These are phyloP conservation scores for Formica aserva DNA, from an alignment of 2,888 invertebrate genomes.

Conservation along the genomic window DNA sequence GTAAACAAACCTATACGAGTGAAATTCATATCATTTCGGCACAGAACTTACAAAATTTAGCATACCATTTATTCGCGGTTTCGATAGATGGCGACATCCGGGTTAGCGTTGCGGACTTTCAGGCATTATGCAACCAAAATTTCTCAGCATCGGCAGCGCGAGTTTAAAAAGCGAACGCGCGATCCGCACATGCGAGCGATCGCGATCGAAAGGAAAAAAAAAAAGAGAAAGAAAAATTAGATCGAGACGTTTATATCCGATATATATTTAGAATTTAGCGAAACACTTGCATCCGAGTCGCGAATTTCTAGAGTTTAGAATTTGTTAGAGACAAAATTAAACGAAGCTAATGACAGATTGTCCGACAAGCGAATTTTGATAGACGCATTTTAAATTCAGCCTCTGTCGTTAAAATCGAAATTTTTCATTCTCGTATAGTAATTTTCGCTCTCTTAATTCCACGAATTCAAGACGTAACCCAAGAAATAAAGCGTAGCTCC, in stretches of 20 bases:
- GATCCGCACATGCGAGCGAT: conserved; percentile 61
- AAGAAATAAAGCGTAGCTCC: neutral
- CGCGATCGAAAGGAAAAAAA: conserved; percentile 64
- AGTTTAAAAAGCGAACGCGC: conserved; percentile 21
- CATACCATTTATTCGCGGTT: conserved; percentile 58
- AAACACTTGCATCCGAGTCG: neutral
- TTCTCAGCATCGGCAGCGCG: conserved; percentile 44
- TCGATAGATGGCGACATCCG: conserved; percentile 70
- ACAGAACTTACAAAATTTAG: conserved; percentile 57
- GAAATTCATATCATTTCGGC: conserved; percentile 60
- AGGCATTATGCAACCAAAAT: conserved; percentile 67
- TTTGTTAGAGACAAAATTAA: neutral
- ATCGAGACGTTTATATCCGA: neutral
- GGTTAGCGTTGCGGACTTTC: conserved; percentile 59
- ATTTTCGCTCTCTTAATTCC: neutral
- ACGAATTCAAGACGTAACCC: neutral
- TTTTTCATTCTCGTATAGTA: neutral
- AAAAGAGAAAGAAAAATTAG: conserved; percentile 37
- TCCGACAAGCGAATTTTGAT: neutral
- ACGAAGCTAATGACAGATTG: neutral
- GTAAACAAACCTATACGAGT: conserved; percentile 66
- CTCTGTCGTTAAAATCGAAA: neutral
- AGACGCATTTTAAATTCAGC: neutral
- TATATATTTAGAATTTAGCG: neutral
- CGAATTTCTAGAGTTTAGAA: neutral